Evolutionary conservation across 1,140 invertebrate genomes (phyloP), one percentile per base, ranked within the genome.

Genomic region (Brachionus calyciflorus): DNA sequence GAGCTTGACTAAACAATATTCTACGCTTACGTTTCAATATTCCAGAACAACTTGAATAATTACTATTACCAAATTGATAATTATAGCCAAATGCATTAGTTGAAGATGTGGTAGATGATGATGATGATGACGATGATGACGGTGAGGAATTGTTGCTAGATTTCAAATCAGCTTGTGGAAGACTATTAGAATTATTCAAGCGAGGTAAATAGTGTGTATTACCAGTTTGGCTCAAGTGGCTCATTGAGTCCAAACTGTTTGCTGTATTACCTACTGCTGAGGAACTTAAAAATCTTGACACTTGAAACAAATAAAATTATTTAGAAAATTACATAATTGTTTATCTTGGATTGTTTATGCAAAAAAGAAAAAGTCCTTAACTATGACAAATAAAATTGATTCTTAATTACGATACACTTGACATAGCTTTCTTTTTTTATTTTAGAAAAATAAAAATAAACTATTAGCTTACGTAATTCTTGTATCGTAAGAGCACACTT

Each of bases 1-100:
- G 96, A 0, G 93, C 91, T 84, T 99, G 98, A 17, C 94, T 96
- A 83, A 99, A 99, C 0, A 99, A 87, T 0, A 99, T 94, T 0
- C 97, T 89, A 33, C 96, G 89, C 85, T 99, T 99, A 40, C 96
- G 88, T 82, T 97, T 97, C 0, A 60, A 24, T 6, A 46, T 44
- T 1, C 60, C 24, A 2, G 37, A 12, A 37, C 46, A 55, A 41
- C 41, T 41, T 4, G 24, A 7, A 10, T 76, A 46, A 10, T n/a
- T n/a, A n/a, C 10, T 9, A 5, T 1, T 51, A n/a, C 37, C 30
- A 48, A 76, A 60, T 30, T 44, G 51, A 48, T 76, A 24, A 3
- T n/a, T 21, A 3, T 76, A 28, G 2, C 2, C 2, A 10, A 40
- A 40, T 21, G 60, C 2, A 41, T 65, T 33, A 24, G 60, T 1